Conservation (phyloP, 2,113 vertebrate genomes). For the Xyliphius kryptos region DNA sequence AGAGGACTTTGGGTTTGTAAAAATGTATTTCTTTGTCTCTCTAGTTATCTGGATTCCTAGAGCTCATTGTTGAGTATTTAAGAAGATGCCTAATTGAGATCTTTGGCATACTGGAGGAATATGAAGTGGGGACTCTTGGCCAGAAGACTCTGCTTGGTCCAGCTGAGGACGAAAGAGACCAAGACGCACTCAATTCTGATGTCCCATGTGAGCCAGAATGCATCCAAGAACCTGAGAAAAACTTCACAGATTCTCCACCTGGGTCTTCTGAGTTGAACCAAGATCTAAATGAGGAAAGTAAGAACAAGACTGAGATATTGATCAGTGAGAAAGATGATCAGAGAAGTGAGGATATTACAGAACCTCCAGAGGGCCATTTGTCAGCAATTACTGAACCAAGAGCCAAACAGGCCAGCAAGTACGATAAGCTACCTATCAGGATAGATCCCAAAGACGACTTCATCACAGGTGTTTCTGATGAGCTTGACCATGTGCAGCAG, state of each 20-base stretch:
- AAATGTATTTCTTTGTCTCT: no score
- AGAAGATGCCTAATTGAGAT: slow-evolving; percentile 96
- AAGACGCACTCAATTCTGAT: neutral
- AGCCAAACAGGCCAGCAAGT: slow-evolving; percentile 88
- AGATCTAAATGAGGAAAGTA: slow-evolving; percentile 32
- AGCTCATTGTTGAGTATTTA: slow-evolving; percentile 95
- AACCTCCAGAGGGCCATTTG: slow-evolving; percentile 13
- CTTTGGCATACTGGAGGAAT: slow-evolving; percentile 93
- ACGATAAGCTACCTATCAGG: slow-evolving; percentile 83
- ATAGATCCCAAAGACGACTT: slow-evolving; percentile 77
- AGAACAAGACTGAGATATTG: slow-evolving; percentile 45
- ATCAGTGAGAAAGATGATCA: slow-evolving; percentile 43
- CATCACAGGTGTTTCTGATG: slow-evolving; percentile 72
- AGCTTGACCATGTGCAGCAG: slow-evolving; percentile 72
- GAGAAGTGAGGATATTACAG: slow-evolving; percentile 41
- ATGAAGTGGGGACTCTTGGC: slow-evolving; percentile 82
- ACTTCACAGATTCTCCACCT: neutral
- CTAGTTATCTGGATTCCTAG: slow-evolving; percentile 92
- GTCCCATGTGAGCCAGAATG: slow-evolving; percentile 11
- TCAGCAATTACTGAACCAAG: slow-evolving; percentile 55
- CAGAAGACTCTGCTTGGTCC: slow-evolving; percentile 68
- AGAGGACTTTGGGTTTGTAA: no score
- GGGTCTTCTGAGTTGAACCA: no score
- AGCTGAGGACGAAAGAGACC: neutral
- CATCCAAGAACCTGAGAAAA: slow-evolving; percentile 31